A percentile compares a stretch with the other conserved stretches of the same genome.
Conservation (phyloP, 2,113 vertebrate genomes). For the Salvelinus sp. region DNA sequence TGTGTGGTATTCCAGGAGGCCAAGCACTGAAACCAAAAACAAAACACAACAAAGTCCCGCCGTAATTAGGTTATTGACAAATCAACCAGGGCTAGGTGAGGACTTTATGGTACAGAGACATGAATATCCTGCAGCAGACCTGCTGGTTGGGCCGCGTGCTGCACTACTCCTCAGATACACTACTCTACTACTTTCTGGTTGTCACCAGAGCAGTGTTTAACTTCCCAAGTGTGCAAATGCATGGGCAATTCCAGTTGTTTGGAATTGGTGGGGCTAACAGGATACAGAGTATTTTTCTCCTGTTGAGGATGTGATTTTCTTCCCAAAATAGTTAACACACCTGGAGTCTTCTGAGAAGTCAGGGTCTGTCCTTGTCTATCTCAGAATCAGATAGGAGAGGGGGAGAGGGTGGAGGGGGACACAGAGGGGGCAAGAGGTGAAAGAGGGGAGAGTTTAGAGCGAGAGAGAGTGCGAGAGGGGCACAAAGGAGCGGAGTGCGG, state of each 20-base stretch:
- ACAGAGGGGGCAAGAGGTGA: too few species aligned
- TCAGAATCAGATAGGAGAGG: background rate
- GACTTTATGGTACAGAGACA: background rate
- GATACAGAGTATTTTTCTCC: too few species aligned
- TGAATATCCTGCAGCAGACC: background rate
- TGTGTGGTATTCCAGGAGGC: background rate
- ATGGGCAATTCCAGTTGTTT: too few species aligned
- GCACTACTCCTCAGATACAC: too few species aligned
- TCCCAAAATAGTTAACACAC: too few species aligned
- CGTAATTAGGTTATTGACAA: background rate
- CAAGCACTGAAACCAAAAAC: background rate
- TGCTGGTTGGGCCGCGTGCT: background rate
- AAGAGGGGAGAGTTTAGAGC: too few species aligned
- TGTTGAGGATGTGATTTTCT: too few species aligned
- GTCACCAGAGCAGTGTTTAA: too few species aligned
- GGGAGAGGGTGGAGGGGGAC: background rate
- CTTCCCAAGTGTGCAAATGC: too few species aligned
- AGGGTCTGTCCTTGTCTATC: slow-evolving; percentile 1
- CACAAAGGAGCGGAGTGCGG: background rate
- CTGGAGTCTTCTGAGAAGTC: background rate
- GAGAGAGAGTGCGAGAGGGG: background rate
- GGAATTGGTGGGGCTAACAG: too few species aligned
- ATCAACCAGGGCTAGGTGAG: background rate
- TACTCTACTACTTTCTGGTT: too few species aligned
- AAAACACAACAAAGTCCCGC: background rate